Evolutionary conservation across 2,888 invertebrate genomes (phyloP).

Genomic region (Phorcus lineatus): DNA sequence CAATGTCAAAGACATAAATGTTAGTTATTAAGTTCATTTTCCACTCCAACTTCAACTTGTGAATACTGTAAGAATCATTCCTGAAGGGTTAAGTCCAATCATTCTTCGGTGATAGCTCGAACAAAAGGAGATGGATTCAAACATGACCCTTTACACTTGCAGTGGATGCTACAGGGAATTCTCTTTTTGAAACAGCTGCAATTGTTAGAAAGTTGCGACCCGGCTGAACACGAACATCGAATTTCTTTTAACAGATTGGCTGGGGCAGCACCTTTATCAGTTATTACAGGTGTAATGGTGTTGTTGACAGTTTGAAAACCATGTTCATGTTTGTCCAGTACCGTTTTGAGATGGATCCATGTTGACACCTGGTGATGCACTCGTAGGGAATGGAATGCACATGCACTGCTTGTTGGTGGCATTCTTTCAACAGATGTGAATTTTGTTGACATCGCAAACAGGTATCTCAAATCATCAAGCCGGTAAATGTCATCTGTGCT

Average conservation of each 20-base stretch:
- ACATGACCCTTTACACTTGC: too few species aligned
- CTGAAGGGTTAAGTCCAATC: too few species aligned
- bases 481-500: not conserved
- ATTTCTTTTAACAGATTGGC: not conserved
- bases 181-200: not conserved
- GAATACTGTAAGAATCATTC: too few species aligned
- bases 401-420: not conserved
- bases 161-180: not conserved
- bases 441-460: not conserved
- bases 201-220: not conserved
- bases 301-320: not conserved
- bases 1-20: too few species aligned
- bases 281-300: not conserved
- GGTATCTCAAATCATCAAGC: not conserved
- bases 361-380: not conserved
- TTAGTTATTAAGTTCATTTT: too few species aligned
- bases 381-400: not conserved
- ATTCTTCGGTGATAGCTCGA: too few species aligned
- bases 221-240: not conserved
- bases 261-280: not conserved
- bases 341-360: not conserved
- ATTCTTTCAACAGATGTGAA: not conserved
- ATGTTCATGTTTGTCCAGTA: not conserved
- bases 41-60: too few species aligned
- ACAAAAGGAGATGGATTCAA: too few species aligned